These are phyloP conservation scores for Leptinotarsa texana DNA, from an alignment of 1,140 invertebrate species.

Conservation along the genomic window DNA sequence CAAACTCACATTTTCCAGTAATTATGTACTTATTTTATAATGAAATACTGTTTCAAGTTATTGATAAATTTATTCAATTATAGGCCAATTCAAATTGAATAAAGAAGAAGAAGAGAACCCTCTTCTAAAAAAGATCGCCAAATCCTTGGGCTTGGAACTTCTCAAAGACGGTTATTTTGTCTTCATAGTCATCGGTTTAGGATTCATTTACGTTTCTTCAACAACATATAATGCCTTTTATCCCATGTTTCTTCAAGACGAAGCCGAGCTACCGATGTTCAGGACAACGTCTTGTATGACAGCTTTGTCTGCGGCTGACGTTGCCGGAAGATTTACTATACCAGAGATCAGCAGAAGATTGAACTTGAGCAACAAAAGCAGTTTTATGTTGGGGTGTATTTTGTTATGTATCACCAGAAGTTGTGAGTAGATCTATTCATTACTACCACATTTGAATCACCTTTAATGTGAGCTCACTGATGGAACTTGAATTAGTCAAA, in stretches of 20 bases:
- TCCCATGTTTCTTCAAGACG: constrained; percentile 66
- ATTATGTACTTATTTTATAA: too few relatives aligned
- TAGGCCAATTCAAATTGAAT: constrained; percentile 14
- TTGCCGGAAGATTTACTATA: constrained; percentile 65
- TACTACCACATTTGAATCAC: neutral
- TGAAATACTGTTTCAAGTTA: too few relatives aligned
- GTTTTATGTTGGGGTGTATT: constrained; percentile 60
- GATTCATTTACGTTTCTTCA: constrained; percentile 67
- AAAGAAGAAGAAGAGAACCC: constrained; percentile 27
- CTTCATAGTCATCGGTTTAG: constrained; percentile 67
- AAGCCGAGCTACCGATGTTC: constrained; percentile 58
- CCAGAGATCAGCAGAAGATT: constrained; percentile 67
- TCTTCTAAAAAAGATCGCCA: constrained; percentile 54
- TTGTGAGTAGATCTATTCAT: constrained; percentile 48
- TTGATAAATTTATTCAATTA: neutral
- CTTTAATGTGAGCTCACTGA: neutral
- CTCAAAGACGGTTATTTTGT: constrained; percentile 64
- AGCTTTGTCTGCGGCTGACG: constrained; percentile 65
- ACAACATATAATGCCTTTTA: constrained; percentile 72
- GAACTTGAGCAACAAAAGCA: constrained; percentile 61
- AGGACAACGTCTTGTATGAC: constrained; percentile 70
- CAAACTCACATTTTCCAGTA: too few relatives aligned
- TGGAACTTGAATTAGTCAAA: neutral
- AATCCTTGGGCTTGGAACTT: constrained; percentile 64
- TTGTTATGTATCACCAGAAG: constrained; percentile 54